phyloP scores from a whole-genome alignment of 1,140 invertebrate species.

The Ostrea edulis region DNA sequence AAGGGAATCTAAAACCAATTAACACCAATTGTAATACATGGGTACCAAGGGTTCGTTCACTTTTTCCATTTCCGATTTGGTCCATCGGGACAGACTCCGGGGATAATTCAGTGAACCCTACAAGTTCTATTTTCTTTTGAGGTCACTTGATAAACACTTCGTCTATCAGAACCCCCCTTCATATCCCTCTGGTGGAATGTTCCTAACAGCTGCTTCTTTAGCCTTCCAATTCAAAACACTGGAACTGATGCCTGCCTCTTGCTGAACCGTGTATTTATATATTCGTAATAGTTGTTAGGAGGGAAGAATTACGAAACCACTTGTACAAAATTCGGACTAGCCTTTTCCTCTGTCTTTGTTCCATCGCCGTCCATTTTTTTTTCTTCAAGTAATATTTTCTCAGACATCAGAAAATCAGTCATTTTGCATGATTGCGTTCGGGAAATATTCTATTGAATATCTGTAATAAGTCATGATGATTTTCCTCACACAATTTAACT shows the following conservation, averaged over 20 bases:
- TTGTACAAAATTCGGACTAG: constrained; percentile 46
- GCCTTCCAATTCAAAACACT: constrained; percentile 52
- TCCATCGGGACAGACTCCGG: constrained; percentile 50
- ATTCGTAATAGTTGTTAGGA: constrained; percentile 48
- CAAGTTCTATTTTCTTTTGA: constrained; percentile 48
- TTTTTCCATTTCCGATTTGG: constrained; percentile 14
- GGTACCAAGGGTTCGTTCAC: constrained; percentile 43
- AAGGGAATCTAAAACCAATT: constrained; percentile 55
- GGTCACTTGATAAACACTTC: constrained; percentile 56
- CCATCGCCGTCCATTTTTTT: constrained; percentile 52
- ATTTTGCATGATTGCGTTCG: constrained; percentile 40
- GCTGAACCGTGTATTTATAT: constrained; percentile 54
- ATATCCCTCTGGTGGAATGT: constrained; percentile 7
- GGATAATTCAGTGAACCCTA: constrained; percentile 49
- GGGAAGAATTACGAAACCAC: constrained; percentile 50
- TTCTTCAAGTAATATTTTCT: constrained; percentile 47
- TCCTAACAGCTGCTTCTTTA: constrained; percentile 41
- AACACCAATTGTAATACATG: constrained; percentile 58
- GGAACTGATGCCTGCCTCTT: constrained; percentile 52
- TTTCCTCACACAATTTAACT: neutral
- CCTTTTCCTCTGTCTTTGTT: constrained; percentile 43
- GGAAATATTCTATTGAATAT: constrained; percentile 31
- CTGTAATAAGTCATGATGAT: constrained; percentile 21
- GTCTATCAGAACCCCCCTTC: constrained; percentile 54
- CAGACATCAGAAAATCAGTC: constrained; percentile 34